A percentile compares a stretch with the other conserved stretches of the same genome.
These are phyloP conservation scores for Diaperis boleti DNA, from an alignment of 2,888 invertebrate species.

Conservation along the genomic window DNA sequence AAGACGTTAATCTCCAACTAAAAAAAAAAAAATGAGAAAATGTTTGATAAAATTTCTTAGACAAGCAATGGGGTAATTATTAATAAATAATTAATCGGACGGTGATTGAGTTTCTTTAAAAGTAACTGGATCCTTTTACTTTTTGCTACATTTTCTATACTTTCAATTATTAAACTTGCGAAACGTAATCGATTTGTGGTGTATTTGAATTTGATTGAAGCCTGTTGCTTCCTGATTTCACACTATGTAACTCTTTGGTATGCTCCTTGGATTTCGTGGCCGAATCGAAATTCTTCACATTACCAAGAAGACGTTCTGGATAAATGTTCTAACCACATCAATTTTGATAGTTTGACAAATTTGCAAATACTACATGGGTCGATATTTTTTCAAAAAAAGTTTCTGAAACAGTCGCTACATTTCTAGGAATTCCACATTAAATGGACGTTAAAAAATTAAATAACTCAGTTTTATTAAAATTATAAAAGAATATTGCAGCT, in stretches of 20 bases:
- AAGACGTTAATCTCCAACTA: not conserved
- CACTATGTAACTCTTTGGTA: constrained; percentile 8
- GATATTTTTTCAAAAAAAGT: too few relatives aligned
- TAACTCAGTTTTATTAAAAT: too few relatives aligned
- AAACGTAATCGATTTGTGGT: not conserved
- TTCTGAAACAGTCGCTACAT: too few relatives aligned
- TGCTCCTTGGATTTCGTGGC: not conserved
- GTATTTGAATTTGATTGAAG: too few relatives aligned
- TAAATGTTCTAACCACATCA: too few relatives aligned
- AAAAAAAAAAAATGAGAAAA: not conserved
- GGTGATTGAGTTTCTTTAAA: not conserved
- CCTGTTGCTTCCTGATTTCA: constrained; percentile 8
- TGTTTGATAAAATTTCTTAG: not conserved
- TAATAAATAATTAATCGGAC: not conserved
- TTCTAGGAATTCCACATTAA: too few relatives aligned
- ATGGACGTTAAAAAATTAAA: too few relatives aligned
- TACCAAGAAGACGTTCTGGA: too few relatives aligned
- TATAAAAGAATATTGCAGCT: not conserved
- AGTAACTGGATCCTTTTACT: constrained; percentile 7
- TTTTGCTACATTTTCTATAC: not conserved
- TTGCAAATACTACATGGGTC: too few relatives aligned
- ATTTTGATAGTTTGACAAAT: too few relatives aligned
- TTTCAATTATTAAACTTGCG: constrained; percentile 11
- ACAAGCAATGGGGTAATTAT: not conserved
- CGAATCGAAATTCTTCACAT: constrained; percentile 1